phyloP scores from a whole-genome alignment of 2,113 vertebrate genomes.

The Petrocephalus zakoni region DNA sequence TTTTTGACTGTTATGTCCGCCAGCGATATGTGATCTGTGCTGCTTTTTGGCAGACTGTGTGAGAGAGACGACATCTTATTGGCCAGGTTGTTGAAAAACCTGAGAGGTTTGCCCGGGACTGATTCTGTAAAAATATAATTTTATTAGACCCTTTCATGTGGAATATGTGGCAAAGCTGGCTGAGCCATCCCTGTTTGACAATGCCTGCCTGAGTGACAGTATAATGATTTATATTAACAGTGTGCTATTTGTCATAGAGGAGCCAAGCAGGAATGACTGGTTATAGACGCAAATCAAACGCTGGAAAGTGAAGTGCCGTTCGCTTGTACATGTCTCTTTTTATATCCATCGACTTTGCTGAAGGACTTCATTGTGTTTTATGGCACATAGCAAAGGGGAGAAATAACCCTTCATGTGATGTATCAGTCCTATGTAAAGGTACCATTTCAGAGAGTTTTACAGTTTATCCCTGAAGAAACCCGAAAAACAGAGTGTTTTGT shows the following conservation, averaged over 20 bases:
- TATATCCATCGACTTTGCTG: background rate
- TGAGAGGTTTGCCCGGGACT: background rate
- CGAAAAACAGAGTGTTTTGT: background rate
- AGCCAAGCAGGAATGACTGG: background rate
- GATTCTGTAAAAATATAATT: constrained; percentile 14
- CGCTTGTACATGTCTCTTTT: background rate
- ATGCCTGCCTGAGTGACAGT: background rate
- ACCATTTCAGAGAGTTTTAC: no score
- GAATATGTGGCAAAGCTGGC: background rate
- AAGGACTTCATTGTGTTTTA: background rate
- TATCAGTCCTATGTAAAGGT: background rate
- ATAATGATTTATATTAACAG: constrained; percentile 2
- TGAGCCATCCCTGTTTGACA: background rate
- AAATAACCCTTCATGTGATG: background rate
- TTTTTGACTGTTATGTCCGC: constrained; percentile 41
- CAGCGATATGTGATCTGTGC: constrained; percentile 44
- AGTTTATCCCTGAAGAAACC: background rate
- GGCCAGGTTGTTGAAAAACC: background rate
- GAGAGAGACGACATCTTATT: constrained; percentile 17
- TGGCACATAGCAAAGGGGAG: background rate
- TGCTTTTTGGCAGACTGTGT: constrained; percentile 12
- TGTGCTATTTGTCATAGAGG: background rate
- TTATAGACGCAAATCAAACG: background rate
- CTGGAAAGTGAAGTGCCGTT: background rate
- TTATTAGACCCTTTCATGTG: constrained; percentile 10